Evolutionary conservation across 2,888 invertebrate species (phyloP).

Genomic region (Agonopterix subpropinquella): DNA sequence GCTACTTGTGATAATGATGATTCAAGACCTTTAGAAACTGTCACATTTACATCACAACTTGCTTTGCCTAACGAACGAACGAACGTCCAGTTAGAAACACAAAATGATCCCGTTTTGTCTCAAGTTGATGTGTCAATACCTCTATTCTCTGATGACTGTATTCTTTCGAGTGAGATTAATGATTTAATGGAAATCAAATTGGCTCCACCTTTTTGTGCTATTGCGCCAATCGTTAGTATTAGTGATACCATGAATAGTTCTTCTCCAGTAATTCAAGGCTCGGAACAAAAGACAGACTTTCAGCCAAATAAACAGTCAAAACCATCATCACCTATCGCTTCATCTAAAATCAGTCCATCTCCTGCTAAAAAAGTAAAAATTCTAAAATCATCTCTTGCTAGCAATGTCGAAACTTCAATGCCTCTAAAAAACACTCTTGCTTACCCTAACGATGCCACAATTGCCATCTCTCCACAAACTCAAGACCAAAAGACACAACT

Average conservation of each 20-base stretch:
- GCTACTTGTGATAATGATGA: constrained; percentile 3
- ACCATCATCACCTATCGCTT: constrained; percentile 3
- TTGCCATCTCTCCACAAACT: too few relatives aligned
- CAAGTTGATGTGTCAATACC: constrained; percentile 1
- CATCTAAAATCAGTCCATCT: constrained; percentile 4
- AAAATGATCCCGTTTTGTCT: constrained; percentile 5
- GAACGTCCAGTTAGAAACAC: constrained; percentile 5
- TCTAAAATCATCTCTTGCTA: too few relatives aligned
- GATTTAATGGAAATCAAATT: constrained; percentile 5
- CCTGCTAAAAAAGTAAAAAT: too few relatives aligned
- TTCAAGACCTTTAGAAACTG: constrained; percentile 1
- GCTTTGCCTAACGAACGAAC: constrained; percentile 1
- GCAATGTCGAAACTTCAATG: too few relatives aligned
- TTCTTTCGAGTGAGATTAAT: constrained; percentile 5
- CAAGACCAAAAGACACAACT: too few relatives aligned
- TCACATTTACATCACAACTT: constrained; percentile 2
- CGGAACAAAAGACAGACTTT: constrained; percentile 5
- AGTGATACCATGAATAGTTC: constrained; percentile 5
- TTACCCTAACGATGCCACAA: too few relatives aligned
- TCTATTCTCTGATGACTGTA: constrained; percentile 2
- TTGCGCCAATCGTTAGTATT: constrained; percentile 5
- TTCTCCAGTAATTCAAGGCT: constrained; percentile 5
- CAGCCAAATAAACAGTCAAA: constrained; percentile 5
- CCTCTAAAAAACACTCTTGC: too few relatives aligned
- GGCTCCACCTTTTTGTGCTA: constrained; percentile 4